phyloP scores from a whole-genome alignment of 2,888 invertebrate species.

The Dasypolia templi region DNA sequence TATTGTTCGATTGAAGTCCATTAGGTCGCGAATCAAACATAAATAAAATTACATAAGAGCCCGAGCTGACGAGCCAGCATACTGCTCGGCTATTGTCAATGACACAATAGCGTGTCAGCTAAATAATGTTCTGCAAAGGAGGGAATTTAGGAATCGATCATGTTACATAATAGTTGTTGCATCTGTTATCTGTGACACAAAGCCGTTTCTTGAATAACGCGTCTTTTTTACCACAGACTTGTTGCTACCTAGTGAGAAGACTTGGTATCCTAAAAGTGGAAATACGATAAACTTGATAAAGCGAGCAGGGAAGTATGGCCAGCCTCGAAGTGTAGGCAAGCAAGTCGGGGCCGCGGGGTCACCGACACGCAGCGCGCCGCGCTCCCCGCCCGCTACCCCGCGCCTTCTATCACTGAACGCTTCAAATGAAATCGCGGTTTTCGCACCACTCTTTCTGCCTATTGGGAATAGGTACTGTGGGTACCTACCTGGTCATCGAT shows the following conservation, averaged over 20 bases:
- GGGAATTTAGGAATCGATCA: constrained; percentile 17
- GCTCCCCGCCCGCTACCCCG: constrained; percentile 63
- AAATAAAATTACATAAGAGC: constrained; percentile 20
- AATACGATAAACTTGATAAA: constrained; percentile 66
- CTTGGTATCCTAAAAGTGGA: constrained; percentile 52
- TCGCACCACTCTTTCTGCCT: constrained; percentile 60
- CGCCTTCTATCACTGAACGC: constrained; percentile 71
- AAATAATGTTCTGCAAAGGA: constrained; percentile 20
- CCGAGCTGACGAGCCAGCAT: not conserved
- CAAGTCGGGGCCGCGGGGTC: constrained; percentile 86
- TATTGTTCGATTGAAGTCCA: constrained; percentile 7
- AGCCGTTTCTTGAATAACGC: not conserved
- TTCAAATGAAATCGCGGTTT: constrained; percentile 69
- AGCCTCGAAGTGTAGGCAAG: constrained; percentile 78
- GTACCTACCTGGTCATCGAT: constrained; percentile 30
- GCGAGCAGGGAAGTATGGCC: constrained; percentile 76
- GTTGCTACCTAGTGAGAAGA: constrained; percentile 20
- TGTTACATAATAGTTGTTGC: not conserved
- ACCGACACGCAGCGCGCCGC: constrained; percentile 82
- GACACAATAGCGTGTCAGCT: constrained; percentile 27
- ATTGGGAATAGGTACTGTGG: constrained; percentile 37
- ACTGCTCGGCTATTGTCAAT: constrained; percentile 15
- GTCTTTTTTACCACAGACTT: constrained; percentile 13
- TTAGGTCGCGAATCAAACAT: constrained; percentile 29
- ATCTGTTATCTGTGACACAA: not conserved